Percentiles rank a stretch among this genome's conserved stretches.
Evolutionary conservation across 2,113 vertebrate species (phyloP).

Genomic region (Galbula dea): DNA sequence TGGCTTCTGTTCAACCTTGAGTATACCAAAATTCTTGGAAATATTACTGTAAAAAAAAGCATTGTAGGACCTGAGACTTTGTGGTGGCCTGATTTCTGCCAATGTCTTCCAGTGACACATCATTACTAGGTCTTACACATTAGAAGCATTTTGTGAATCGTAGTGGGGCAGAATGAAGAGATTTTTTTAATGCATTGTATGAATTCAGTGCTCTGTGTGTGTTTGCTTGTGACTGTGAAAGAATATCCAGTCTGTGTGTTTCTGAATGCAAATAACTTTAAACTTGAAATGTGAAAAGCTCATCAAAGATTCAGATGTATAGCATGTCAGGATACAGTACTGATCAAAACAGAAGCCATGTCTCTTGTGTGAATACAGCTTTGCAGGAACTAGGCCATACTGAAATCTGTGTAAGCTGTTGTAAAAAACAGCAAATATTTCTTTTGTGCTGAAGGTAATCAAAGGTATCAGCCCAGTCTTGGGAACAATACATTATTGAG

Average conservation of each 20-base stretch:
- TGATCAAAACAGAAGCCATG: not conserved
- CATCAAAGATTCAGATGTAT: not conserved
- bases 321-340: accelerated
- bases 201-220: not conserved
- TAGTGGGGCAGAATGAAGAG: not conserved
- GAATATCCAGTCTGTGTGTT: not conserved
- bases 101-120: not conserved
- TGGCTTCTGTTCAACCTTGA: not conserved
- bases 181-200: not conserved
- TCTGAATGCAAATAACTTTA: not conserved
- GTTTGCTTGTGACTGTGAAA: not conserved
- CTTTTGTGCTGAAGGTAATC: not conserved
- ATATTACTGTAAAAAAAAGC: not conserved
- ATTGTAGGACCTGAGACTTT: not conserved
- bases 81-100: not conserved
- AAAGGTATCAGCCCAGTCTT: not conserved
- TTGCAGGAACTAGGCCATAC: not conserved
- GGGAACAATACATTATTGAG: slow-evolving; percentile 7
- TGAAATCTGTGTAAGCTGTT: not conserved
- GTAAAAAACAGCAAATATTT: not conserved
- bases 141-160: not conserved
- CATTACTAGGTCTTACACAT: not conserved
- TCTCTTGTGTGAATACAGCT: not conserved
- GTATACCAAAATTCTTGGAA: not conserved
- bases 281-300: not conserved